A percentile compares a stretch with the other conserved stretches of the same genome.
These are phyloP conservation scores for Pterophyllum scalare DNA, from an alignment of 2,113 vertebrate genomes.

Conservation along the genomic window DNA sequence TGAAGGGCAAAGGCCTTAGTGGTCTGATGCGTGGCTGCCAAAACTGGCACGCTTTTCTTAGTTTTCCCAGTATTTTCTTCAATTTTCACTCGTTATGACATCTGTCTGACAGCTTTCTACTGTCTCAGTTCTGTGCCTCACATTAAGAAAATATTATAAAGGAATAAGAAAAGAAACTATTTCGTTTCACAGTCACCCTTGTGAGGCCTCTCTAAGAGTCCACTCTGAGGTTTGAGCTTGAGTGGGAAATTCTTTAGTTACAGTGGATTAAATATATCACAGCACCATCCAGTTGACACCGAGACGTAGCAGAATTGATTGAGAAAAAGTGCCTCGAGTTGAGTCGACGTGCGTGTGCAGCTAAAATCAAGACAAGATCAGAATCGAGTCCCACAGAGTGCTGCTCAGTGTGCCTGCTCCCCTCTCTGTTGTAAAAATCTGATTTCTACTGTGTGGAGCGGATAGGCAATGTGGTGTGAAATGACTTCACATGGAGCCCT, in stretches of 20 bases:
- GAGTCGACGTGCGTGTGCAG: background rate
- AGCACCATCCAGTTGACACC: background rate
- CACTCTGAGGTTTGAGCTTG: background rate
- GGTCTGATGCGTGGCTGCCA: background rate
- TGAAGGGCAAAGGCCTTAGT: background rate
- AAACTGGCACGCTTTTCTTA: background rate
- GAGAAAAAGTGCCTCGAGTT: conserved; percentile 1
- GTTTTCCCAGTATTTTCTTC: background rate
- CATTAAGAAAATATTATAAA: background rate
- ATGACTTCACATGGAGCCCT: conserved; percentile 48
- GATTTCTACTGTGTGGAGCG: background rate
- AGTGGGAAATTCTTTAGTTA: background rate
- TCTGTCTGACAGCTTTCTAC: background rate
- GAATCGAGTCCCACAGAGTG: background rate
- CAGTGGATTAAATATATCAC: background rate
- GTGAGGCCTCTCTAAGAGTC: background rate
- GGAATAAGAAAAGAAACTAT: background rate
- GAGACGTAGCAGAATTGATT: background rate
- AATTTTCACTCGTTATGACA: background rate
- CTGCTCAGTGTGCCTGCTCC: background rate
- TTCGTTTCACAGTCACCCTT: background rate
- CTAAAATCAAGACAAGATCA: conserved; percentile 29
- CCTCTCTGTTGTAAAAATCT: background rate
- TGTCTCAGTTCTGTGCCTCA: background rate
- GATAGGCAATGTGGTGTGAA: conserved; percentile 7